A percentile compares a stretch with the other conserved stretches of the same genome.
phyloP scores from a whole-genome alignment of 2,888 invertebrate species.

The Coelogynopora nodosa region DNA sequence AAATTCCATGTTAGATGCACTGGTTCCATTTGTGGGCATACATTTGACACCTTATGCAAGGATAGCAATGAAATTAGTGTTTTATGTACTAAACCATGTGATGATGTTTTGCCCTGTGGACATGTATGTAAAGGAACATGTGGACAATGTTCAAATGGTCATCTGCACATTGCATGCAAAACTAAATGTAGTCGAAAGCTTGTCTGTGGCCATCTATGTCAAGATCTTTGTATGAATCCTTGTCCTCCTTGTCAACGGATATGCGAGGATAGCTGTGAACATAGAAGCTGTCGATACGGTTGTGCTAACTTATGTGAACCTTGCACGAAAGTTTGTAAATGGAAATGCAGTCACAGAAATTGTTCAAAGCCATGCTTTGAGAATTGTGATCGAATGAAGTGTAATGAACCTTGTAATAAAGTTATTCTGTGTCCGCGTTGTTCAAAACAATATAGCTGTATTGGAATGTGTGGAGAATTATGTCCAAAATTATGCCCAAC shows the following conservation, averaged over 20 bases:
- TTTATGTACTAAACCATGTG: slow-evolving; percentile 36
- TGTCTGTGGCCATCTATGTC: neutral
- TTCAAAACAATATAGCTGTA: neutral
- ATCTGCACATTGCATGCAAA: neutral
- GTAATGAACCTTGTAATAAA: slow-evolving; percentile 27
- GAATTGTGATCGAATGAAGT: neutral
- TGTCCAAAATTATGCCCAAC: slow-evolving; percentile 9
- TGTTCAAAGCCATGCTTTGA: neutral
- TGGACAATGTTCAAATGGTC: neutral
- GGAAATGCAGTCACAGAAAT: neutral
- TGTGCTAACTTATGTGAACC: neutral
- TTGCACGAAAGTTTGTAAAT: neutral
- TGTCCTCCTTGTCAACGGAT: neutral
- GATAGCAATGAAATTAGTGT: neutral
- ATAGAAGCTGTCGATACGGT: neutral
- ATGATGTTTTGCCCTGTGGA: slow-evolving; percentile 36
- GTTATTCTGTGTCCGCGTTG: slow-evolving; percentile 12
- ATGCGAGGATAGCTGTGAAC: slow-evolving; percentile 4
- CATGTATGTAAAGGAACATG: slow-evolving; percentile 21
- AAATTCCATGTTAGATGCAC: too few relatives aligned
- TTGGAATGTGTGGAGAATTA: slow-evolving; percentile 31
- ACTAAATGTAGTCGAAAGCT: slow-evolving; percentile 10
- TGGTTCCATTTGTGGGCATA: neutral
- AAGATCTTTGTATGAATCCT: neutral
- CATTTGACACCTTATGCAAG: neutral